Base-by-base conservation (phyloP, 2,888 invertebrate genomes). In the Drosophila mimica region DNA sequence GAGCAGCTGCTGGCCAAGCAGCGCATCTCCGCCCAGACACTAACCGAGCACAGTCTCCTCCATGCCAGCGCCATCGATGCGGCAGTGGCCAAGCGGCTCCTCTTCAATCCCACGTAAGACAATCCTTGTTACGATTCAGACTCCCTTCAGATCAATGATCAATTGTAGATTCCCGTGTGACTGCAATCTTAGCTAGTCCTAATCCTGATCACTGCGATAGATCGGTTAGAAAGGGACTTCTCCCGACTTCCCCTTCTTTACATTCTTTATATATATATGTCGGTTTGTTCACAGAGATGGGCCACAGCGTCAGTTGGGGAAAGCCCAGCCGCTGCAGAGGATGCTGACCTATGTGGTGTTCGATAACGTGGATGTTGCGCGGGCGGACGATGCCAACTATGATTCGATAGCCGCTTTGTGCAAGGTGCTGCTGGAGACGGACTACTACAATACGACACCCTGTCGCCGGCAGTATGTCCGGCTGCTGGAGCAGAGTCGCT, bases 11-110 rank as follows among this genome's bases (percentile, higher is more conserved):
- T 83, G 58, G 79, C 85, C 53, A 85, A 83, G 38, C 92, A 92
- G 30, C 89, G 91, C 17, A 82, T 86, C 36, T 81, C 86, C 52
- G 91, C 91, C 77, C 83, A 91, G 38, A 82, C 87, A 63, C 79
- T 93, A 31, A 85, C 90, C 57, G 92, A 93, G 67, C 94, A 95
- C 54, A 95, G 95, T 73, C 94, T 95, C 25, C 94, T 96, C 49
- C 93, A 95, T 71, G 96, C 96, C 0, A 96, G 96, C 82, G 94
- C 95, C n/a, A 93, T 97, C 20, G 95, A 96, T 87, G 95, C 96
- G 79, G 94, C 94, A 40, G 95, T 96, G 0, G 94, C 95, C 64
- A 94, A 94, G 68, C 95, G 95, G 75, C 93, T 96, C 1, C 93
- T 93, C 49, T 96, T 95, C 81, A 94, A 91, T 31, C 75, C 90